A percentile compares a stretch with the other conserved stretches of the same genome.
These are phyloP conservation scores for Apeira syringaria DNA, from an alignment of 2,888 invertebrate genomes.

Conservation along the genomic window DNA sequence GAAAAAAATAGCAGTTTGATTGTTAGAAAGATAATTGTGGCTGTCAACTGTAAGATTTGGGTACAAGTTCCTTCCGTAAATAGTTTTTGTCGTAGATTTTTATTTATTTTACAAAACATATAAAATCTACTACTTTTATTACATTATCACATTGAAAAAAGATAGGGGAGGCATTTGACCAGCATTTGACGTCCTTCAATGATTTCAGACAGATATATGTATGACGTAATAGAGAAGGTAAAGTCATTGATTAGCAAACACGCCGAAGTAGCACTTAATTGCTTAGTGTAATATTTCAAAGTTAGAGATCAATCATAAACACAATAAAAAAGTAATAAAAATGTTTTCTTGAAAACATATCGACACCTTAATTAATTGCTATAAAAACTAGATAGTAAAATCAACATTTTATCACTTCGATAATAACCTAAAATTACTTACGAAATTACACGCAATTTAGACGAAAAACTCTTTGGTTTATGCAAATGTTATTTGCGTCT, in stretches of 20 bases:
- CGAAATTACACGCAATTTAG: constrained; percentile 53
- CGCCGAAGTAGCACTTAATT: constrained; percentile 9
- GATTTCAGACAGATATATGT: too few species aligned
- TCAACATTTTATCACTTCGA: constrained; percentile 51
- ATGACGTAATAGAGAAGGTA: neutral
- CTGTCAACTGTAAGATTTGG: too few species aligned
- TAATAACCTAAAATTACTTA: constrained; percentile 47
- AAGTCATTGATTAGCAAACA: constrained; percentile 1
- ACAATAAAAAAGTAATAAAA: constrained; percentile 42
- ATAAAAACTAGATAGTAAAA: constrained; percentile 44
- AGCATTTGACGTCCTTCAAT: too few species aligned
- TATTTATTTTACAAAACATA: too few species aligned
- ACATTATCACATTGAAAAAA: too few species aligned
- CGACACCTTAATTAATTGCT: constrained; percentile 46
- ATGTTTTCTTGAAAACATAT: constrained; percentile 40
- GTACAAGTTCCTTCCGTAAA: too few species aligned
- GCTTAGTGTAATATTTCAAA: constrained; percentile 13
- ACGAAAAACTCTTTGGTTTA: constrained; percentile 54
- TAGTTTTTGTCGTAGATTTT: too few species aligned
- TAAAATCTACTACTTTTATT: too few species aligned
- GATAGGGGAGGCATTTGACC: too few species aligned
- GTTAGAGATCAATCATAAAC: constrained; percentile 35
- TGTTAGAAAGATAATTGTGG: too few species aligned
- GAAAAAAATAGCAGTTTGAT: too few species aligned
- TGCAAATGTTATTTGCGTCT: constrained; percentile 59